Conservation (phyloP, 2,113 vertebrate genomes). For the Lycaon pictus region DNA sequence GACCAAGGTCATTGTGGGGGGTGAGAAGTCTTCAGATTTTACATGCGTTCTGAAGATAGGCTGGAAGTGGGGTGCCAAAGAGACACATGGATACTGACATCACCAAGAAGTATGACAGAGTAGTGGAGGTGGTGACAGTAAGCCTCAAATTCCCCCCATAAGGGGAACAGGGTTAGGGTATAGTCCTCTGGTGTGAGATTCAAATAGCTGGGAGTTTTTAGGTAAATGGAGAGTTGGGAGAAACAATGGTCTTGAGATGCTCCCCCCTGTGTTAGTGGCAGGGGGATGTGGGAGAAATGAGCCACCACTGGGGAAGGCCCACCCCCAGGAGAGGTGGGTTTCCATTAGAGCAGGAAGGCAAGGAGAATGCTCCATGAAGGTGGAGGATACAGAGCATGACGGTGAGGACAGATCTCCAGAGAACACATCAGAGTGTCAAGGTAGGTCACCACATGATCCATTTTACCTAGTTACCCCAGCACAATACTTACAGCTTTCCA, state of each 20-base stretch:
- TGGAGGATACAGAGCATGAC: not conserved
- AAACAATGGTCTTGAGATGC: not conserved
- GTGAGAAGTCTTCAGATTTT: no score
- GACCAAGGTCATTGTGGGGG: no score
- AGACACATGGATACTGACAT: not conserved
- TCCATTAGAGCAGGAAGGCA: not conserved
- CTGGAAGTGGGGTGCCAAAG: not conserved
- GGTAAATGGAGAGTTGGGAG: not conserved
- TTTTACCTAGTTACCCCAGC: not conserved
- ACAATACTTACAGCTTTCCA: not conserved
- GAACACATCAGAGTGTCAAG: not conserved
- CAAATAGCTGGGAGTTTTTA: not conserved
- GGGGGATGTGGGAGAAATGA: not conserved
- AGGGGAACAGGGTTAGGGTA: not conserved
- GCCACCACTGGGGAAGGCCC: not conserved
- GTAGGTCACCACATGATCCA: fast-evolving
- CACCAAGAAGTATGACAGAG: not conserved
- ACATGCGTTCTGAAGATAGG: not conserved
- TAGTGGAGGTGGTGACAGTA: not conserved
- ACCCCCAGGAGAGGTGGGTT: not conserved
- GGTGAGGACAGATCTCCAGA: no score
- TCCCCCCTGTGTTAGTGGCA: not conserved
- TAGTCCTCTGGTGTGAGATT: fast-evolving
- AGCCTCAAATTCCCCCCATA: not conserved
- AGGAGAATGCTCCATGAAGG: not conserved